Evolutionary conservation across 2,888 invertebrate species (phyloP).

Genomic region (Ashinkailepas kermadecensis): DNA sequence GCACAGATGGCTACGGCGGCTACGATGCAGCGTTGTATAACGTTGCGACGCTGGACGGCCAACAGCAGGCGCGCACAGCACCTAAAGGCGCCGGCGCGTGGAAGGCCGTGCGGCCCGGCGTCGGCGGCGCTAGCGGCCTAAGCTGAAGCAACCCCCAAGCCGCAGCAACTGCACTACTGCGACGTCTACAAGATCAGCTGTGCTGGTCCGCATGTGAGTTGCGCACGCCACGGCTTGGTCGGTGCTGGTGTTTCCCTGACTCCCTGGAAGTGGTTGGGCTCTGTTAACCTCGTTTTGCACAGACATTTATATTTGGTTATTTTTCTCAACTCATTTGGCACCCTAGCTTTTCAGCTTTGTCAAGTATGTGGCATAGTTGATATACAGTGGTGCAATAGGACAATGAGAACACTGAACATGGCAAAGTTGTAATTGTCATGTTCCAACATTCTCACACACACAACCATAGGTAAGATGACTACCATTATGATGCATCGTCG

Average conservation of each 20-base stretch:
- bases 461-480: too few species aligned
- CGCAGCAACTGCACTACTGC: slow-evolving; percentile 89
- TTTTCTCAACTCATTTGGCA: not conserved
- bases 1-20: too few species aligned
- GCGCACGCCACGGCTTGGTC: too few species aligned
- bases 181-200: slow-evolving; percentile 98
- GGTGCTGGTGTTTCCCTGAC: too few species aligned
- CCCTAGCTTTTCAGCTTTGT: not conserved
- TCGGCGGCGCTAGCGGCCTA: slow-evolving; percentile 36
- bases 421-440: not conserved
- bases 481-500: too few species aligned
- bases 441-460: slow-evolving; percentile 1
- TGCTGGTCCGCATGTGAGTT: slow-evolving; percentile 72
- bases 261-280: too few species aligned
- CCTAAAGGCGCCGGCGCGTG: slow-evolving; percentile 45
- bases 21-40: slow-evolving; percentile 92
- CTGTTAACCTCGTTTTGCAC: too few species aligned
- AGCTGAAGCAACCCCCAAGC: slow-evolving; percentile 16
- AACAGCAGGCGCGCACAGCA: slow-evolving; percentile 56
- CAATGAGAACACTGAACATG: slow-evolving; percentile 2
- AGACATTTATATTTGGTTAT: too few species aligned
- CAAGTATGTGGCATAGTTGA: not conserved
- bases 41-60: slow-evolving; percentile 88
- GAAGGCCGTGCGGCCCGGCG: slow-evolving; percentile 35
- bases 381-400: not conserved